Evolutionary conservation across 2,113 vertebrate genomes (phyloP).

Genomic region (Bubo blakistoni): DNA sequence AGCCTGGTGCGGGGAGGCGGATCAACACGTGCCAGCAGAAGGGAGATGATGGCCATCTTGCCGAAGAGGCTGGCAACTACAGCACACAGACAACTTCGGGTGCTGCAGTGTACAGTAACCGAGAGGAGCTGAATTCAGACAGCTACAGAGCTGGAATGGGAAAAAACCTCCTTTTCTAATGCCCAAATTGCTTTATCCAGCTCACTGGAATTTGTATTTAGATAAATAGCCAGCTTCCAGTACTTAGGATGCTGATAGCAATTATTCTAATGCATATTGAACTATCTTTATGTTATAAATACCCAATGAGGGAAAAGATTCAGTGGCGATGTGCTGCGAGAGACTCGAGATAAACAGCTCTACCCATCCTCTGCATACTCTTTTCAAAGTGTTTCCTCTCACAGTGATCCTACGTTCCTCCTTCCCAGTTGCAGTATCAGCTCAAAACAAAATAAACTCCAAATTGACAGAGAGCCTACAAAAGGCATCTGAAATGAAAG

Average conservation of each 20-base stretch:
- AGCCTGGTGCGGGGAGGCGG: neutral
- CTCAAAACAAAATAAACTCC: neutral
- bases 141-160: neutral
- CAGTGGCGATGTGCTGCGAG: neutral
- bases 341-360: neutral
- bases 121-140: fast-evolving
- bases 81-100: fast-evolving
- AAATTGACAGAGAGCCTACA: neutral
- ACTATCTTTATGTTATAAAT: fast-evolving
- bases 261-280: fast-evolving
- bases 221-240: neutral
- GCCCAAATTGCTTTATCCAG: neutral
- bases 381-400: neutral
- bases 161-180: neutral
- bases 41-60: neutral
- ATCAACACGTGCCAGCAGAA: neutral
- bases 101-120: neutral
- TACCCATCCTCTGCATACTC: neutral
- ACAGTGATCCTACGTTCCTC: neutral
- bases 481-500: neutral
- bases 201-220: neutral
- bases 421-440: neutral
- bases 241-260: neutral
- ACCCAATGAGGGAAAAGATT: neutral
- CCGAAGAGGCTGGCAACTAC: fast-evolving